phyloP scores from a whole-genome alignment of 1,140 invertebrate species.

The Leucophenga varia region DNA sequence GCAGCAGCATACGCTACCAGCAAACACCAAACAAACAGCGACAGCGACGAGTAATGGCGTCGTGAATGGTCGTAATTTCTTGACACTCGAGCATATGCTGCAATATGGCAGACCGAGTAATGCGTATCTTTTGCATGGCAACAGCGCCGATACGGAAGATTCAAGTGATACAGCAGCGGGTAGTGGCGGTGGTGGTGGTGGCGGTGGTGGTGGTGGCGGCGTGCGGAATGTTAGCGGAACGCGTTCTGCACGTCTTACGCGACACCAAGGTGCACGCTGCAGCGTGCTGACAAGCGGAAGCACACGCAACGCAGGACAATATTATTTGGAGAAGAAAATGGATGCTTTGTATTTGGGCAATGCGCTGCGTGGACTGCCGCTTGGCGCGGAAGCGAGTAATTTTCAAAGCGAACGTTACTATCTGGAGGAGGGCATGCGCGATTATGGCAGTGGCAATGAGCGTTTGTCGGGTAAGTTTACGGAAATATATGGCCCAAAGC shows the following conservation, averaged over 20 bases:
- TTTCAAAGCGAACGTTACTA: slow-evolving; percentile 53
- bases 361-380: slow-evolving; percentile 38
- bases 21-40: slow-evolving; percentile 3
- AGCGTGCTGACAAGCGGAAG: slow-evolving; percentile 35
- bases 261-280: slow-evolving; percentile 40
- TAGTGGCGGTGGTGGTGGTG: slow-evolving; percentile 13
- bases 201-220: background rate
- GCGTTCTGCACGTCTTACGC: slow-evolving; percentile 1
- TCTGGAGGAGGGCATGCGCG: slow-evolving; percentile 33
- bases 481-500: background rate
- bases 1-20: slow-evolving; percentile 17
- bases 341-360: slow-evolving; percentile 49
- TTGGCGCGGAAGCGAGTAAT: slow-evolving; percentile 48
- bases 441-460: slow-evolving; percentile 48
- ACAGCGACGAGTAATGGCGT: slow-evolving; percentile 24
- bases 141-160: slow-evolving; percentile 46
- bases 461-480: slow-evolving; percentile 37
- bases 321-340: slow-evolving; percentile 54
- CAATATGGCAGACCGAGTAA: slow-evolving; percentile 30
- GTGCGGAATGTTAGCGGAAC: slow-evolving; percentile 9
- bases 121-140: slow-evolving; percentile 38
- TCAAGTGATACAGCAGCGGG: slow-evolving; percentile 42
- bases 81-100: slow-evolving; percentile 39
- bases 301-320: slow-evolving; percentile 32
- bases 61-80: slow-evolving; percentile 33